phyloP scores from a whole-genome alignment of 1,140 invertebrate genomes.

The Bombus waltoni region DNA sequence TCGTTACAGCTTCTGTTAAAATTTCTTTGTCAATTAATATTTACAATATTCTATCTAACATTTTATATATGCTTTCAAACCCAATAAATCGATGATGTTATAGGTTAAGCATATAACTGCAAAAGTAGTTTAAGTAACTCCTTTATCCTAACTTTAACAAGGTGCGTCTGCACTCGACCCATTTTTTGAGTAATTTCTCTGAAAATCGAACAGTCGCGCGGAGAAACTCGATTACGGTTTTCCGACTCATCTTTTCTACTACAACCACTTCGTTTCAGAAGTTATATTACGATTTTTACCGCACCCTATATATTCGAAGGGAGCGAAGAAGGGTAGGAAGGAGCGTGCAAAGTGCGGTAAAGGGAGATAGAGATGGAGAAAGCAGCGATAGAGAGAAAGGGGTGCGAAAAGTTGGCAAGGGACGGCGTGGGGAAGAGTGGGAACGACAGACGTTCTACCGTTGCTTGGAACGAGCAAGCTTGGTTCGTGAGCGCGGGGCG shows the following conservation, averaged over 20 bases:
- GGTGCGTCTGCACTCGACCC: neutral
- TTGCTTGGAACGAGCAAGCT: slow-evolving; percentile 59
- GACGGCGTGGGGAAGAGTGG: slow-evolving; percentile 5
- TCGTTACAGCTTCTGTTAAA: neutral
- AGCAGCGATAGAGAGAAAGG: slow-evolving; percentile 58
- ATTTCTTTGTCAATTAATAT: neutral
- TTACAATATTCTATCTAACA: neutral
- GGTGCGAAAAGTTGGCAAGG: slow-evolving; percentile 29
- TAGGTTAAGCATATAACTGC: neutral
- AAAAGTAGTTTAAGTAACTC: neutral
- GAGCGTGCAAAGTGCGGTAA: slow-evolving; percentile 4
- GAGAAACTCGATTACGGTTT: neutral
- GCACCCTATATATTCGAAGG: slow-evolving; percentile 16
- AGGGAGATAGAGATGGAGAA: slow-evolving; percentile 33
- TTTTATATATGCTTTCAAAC: neutral
- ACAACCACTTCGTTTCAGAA: neutral
- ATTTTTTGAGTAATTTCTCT: neutral
- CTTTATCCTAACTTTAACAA: neutral
- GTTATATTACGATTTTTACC: slow-evolving; percentile 29
- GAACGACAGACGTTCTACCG: slow-evolving; percentile 65
- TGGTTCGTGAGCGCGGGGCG: slow-evolving; percentile 6
- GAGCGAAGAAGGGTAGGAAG: neutral
- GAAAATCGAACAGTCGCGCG: neutral
- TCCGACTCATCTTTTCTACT: neutral
- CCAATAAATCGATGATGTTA: neutral